Evolutionary conservation across 2,797 vertebrate species (phyloP), one percentile per base, ranked within the genome.

Genomic region (Parambassis ranga): DNA sequence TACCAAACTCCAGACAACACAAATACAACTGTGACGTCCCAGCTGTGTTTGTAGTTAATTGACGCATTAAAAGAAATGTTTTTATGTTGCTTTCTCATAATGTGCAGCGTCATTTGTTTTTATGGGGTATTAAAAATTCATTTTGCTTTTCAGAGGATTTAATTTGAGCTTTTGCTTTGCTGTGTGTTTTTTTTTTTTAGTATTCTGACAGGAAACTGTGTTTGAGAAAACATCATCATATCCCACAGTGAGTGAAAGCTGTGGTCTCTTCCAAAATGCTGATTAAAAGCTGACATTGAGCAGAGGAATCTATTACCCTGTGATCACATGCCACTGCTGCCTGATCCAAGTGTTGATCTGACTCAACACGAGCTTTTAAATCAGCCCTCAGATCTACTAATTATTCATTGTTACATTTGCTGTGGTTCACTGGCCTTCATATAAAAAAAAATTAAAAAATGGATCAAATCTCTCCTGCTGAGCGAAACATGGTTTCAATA

Each of bases 401-500:
- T 89, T 78, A 84, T 77, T 74, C 52, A 56, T 63, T 61, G 62
- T 68, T 67, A 70, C 56, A 56, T 82, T 77, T 64, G 53, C 81
- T 84, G 77, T 71, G 81, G 82, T 82, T 85, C 69, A 22, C 14
- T 47, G 22, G 51, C 30, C 60, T 47, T 50, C 60, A 72, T 28
- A 51, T n/a, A n/a, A n/a, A n/a, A n/a, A n/a, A n/a, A n/a, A n/a
- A n/a, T n/a, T n/a, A n/a, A n/a, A 60, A 71, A 64, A 70, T 32
- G 15, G 60, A 63, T 44, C 5, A 56, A 46, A 55, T 51, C 77
- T 71, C 85, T 77, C 78, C 78, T 75, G 70, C 83, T 15, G 72
- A 79, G 82, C 30, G 75, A 86, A 89, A 84, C 81, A 69, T 91
- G 88, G 79, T 89, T 89, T 85, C 75, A 90, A 91, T 89, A 89